A percentile compares a stretch with the other conserved stretches of the same genome.
phyloP scores from a whole-genome alignment of 2,797 vertebrate genomes.

The Hippoglossus hippoglossus region DNA sequence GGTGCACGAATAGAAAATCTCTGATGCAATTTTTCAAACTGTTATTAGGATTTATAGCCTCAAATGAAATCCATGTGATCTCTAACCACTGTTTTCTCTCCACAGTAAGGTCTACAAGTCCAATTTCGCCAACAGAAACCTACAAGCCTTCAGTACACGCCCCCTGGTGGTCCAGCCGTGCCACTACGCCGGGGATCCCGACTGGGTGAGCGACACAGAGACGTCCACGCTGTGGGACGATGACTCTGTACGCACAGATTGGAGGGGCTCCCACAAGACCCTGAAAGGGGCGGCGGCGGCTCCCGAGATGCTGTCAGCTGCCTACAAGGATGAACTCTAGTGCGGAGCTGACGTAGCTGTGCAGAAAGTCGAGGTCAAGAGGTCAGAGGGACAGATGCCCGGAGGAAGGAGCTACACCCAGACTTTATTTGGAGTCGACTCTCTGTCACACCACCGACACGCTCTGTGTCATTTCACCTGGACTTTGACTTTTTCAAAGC shows the following conservation, averaged over 20 bases:
- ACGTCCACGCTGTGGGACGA: constrained; percentile 97
- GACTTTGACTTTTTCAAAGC: constrained; percentile 24
- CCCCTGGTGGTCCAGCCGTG: constrained; percentile 94
- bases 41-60: not conserved
- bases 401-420: constrained; percentile 24
- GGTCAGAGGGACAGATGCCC: constrained; percentile 39
- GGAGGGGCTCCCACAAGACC: constrained; percentile 93
- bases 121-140: constrained; percentile 89
- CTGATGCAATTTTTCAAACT: not conserved
- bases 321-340: constrained; percentile 89
- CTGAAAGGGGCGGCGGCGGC: constrained; percentile 82
- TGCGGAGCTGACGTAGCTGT: not conserved
- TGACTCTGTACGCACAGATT: constrained; percentile 88
- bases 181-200: constrained; percentile 91
- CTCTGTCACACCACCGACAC: constrained; percentile 5
- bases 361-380: constrained; percentile 11
- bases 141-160: constrained; percentile 89
- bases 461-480: constrained; percentile 9
- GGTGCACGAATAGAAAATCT: not conserved
- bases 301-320: constrained; percentile 74
- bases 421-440: constrained; percentile 26
- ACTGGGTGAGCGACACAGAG: constrained; percentile 97
- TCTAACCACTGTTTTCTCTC: constrained; percentile 1
- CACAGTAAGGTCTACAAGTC: constrained; percentile 91
- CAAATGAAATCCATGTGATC: not conserved